Conservation (phyloP, 2,888 invertebrate genomes). For the Biston stratarius region DNA sequence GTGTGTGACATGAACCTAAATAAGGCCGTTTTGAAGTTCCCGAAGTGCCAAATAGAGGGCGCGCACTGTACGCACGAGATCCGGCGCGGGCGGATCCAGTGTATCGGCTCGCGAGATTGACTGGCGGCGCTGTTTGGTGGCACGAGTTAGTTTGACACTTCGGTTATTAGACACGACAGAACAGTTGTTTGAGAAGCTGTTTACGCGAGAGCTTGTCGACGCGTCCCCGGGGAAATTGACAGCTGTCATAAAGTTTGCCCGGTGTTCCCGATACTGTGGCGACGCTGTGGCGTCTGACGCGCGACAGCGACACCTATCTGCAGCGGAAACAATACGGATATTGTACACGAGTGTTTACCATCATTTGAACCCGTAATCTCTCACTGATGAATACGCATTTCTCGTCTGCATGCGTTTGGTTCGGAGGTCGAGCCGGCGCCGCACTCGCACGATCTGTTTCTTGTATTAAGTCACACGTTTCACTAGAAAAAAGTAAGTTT, state of each 20-base stretch:
- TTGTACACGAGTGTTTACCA: neutral
- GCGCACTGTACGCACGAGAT: neutral
- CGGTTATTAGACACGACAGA: conserved; percentile 42
- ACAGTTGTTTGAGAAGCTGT: conserved; percentile 44
- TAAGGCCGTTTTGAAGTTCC: neutral
- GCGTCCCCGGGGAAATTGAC: conserved; percentile 53
- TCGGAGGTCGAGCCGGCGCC: no score
- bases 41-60: neutral
- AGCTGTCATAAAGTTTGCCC: conserved; percentile 47
- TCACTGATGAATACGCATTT: neutral
- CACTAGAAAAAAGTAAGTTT: no score
- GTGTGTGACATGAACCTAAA: no score
- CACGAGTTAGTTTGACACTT: conserved; percentile 42
- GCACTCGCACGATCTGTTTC: no score
- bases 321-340: neutral
- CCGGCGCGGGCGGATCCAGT: conserved; percentile 20
- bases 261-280: conserved; percentile 30
- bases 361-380: neutral
- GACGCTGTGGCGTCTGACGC: neutral
- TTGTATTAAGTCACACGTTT: no score
- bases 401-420: no score
- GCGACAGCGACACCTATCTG: neutral
- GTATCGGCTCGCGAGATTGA: conserved; percentile 19
- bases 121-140: conserved; percentile 26
- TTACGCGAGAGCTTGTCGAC: conserved; percentile 45